Evolutionary conservation across 2,888 invertebrate genomes (phyloP).

Genomic region (Drosophila yooni): DNA sequence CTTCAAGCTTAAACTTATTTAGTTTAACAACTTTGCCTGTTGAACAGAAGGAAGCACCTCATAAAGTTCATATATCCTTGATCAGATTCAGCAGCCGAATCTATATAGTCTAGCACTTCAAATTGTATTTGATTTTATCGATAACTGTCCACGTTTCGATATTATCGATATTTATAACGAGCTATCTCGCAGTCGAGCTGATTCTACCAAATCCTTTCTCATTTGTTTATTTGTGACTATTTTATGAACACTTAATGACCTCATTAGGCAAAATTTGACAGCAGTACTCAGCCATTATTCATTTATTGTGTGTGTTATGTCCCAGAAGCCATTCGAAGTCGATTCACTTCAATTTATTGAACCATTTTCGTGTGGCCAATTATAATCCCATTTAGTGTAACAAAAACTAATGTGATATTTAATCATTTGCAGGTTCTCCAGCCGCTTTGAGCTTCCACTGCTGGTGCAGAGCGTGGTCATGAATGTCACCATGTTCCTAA

Average conservation of each 20-base stretch:
- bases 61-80: not conserved
- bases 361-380: constrained; percentile 35
- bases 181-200: not conserved
- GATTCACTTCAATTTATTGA: not conserved
- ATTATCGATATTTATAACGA: not conserved
- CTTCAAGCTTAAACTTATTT: not conserved
- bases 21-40: not conserved
- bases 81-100: not conserved
- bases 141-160: not conserved
- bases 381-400: constrained; percentile 52
- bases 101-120: not conserved
- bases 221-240: not conserved
- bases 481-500: constrained; percentile 97
- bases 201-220: not conserved
- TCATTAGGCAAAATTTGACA: not conserved
- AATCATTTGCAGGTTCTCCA: constrained; percentile 94
- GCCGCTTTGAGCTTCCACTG: constrained; percentile 97
- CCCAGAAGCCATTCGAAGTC: not conserved
- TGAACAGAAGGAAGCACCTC: not conserved
- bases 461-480: constrained; percentile 98
- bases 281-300: too few relatives aligned
- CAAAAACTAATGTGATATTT: constrained; percentile 16
- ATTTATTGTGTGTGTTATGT: not conserved
- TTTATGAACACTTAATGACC: not conserved
- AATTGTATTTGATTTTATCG: not conserved